Evolutionary conservation across 2,113 vertebrate species (phyloP), one percentile per base, ranked within the genome.

Genomic region (Equus przewalskii): DNA sequence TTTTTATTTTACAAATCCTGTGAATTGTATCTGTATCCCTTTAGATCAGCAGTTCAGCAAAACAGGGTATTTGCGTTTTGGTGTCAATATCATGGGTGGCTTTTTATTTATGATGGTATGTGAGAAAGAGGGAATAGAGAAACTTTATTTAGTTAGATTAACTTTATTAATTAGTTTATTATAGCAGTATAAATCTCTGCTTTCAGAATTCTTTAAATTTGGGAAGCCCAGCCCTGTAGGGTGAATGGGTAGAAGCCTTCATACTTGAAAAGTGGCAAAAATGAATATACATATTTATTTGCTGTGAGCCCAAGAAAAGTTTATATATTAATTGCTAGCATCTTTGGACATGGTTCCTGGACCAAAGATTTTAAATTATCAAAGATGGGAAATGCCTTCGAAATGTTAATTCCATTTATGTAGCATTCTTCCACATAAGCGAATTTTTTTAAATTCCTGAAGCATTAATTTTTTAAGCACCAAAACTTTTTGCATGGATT

Each of bases 41-140:
- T 41, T 41, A 91, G 21, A 91, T 56, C 18, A 82, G 54, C 87
- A 41, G 26, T 91, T 90, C 33, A 46, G 30, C 75, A 91, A 22
- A 98, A 58, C 33, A 81, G 70, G 6, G 64, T 49, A 62, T 93
- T 96, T 93, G 58, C 44, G 80, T 83, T 95, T 97, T 90, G 49
- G 33, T 56, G 78, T 81, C 54, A 4, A 7, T 51, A 36, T 58
- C 33, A 75, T 14, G 6, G 24, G 4, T 88, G 8, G 13, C 44
- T 92, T 89, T 94, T 85, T 64, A 84, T 88, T 41, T 73, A 33
- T 90, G 54, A 78, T 81, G 54, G 8, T 44, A 28, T 64, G 30
- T 73, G 88, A 93, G 36, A 62, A 67, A 83, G n/a, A 94, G 21
- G n/a, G 51, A 49, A 88, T 49, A 44, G 24, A 89, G 90, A 80